These are phyloP conservation scores for Typhlichthys subterraneus DNA, from an alignment of 2,797 vertebrate species.

Conservation along the genomic window DNA sequence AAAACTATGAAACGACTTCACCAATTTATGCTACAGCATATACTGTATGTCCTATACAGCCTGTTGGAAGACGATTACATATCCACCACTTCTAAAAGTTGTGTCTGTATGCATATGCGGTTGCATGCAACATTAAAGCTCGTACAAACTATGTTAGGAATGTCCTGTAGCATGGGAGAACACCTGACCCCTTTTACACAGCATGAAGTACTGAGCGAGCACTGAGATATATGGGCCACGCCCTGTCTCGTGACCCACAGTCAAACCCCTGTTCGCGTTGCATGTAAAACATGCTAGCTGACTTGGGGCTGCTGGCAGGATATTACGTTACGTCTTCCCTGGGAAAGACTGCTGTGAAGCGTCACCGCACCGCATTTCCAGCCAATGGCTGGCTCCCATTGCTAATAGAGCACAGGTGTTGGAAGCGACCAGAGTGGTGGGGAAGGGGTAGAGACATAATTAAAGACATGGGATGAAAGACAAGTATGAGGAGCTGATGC, in stretches of 20 bases:
- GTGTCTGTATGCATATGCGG: slow-evolving; percentile 7
- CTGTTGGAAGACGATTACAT: no score
- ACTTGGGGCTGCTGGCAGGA: slow-evolving; percentile 61
- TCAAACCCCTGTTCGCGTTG: slow-evolving; percentile 65
- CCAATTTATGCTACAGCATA: no score
- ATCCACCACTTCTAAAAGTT: slow-evolving; percentile 1
- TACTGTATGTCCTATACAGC: no score
- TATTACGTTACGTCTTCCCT: slow-evolving; percentile 64
- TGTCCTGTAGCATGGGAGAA: slow-evolving; percentile 29
- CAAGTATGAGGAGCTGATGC: not conserved
- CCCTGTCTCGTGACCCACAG: slow-evolving; percentile 63
- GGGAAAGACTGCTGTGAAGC: slow-evolving; percentile 26
- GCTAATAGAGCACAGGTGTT: slow-evolving; percentile 66
- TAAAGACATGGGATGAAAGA: slow-evolving; percentile 10
- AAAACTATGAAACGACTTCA: no score
- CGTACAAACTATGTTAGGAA: slow-evolving; percentile 23
- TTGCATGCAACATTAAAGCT: slow-evolving; percentile 34
- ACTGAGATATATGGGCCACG: slow-evolving; percentile 38
- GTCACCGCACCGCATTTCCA: slow-evolving; percentile 29
- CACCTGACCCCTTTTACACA: slow-evolving; percentile 40
- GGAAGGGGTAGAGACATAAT: slow-evolving; percentile 7
- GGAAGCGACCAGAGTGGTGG: not conserved
- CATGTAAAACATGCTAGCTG: slow-evolving; percentile 40
- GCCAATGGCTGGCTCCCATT: not conserved
- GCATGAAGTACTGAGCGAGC: slow-evolving; percentile 51